phyloP scores from a whole-genome alignment of 1,140 invertebrate species.

The Drosophila nigrodunni region DNA sequence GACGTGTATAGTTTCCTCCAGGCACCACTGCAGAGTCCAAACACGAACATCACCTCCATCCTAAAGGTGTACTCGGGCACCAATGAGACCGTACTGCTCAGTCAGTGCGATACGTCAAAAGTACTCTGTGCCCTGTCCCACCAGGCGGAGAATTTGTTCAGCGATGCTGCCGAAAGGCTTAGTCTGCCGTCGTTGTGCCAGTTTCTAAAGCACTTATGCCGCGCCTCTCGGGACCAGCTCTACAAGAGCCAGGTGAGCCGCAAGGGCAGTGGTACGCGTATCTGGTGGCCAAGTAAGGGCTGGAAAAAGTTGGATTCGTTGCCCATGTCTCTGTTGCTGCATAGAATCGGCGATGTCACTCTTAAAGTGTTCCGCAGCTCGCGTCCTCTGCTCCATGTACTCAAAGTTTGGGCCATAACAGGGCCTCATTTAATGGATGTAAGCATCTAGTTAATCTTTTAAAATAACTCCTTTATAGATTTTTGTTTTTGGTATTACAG shows the following conservation, averaged over 20 bases:
- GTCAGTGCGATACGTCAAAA: slow-evolving; percentile 92
- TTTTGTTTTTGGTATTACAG: slow-evolving; percentile 84
- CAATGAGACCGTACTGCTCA: slow-evolving; percentile 89
- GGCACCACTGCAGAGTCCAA: slow-evolving; percentile 88
- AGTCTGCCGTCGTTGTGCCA: slow-evolving; percentile 93
- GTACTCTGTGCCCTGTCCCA: slow-evolving; percentile 94
- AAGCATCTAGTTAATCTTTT: slow-evolving; percentile 24
- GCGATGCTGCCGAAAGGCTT: slow-evolving; percentile 94
- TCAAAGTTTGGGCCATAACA: slow-evolving; percentile 95
- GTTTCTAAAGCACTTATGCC: slow-evolving; percentile 92
- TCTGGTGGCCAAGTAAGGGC: slow-evolving; percentile 84
- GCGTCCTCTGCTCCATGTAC: slow-evolving; percentile 94
- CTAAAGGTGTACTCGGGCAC: slow-evolving; percentile 84
- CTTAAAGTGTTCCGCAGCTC: slow-evolving; percentile 94
- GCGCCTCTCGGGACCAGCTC: slow-evolving; percentile 92
- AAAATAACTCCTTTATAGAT: not conserved
- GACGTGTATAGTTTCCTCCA: slow-evolving; percentile 93
- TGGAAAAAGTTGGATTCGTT: slow-evolving; percentile 85
- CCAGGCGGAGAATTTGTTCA: slow-evolving; percentile 93
- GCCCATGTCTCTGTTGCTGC: slow-evolving; percentile 88
- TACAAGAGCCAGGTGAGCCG: slow-evolving; percentile 86
- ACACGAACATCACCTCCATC: slow-evolving; percentile 85
- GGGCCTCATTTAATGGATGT: slow-evolving; percentile 97
- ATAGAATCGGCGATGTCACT: slow-evolving; percentile 94
- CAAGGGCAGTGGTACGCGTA: slow-evolving; percentile 85